These are phyloP conservation scores for Rhopilema esculentum DNA, from an alignment of 30 jellyfish, hydroid and myxozoan genomes.

Conservation along the genomic window DNA sequence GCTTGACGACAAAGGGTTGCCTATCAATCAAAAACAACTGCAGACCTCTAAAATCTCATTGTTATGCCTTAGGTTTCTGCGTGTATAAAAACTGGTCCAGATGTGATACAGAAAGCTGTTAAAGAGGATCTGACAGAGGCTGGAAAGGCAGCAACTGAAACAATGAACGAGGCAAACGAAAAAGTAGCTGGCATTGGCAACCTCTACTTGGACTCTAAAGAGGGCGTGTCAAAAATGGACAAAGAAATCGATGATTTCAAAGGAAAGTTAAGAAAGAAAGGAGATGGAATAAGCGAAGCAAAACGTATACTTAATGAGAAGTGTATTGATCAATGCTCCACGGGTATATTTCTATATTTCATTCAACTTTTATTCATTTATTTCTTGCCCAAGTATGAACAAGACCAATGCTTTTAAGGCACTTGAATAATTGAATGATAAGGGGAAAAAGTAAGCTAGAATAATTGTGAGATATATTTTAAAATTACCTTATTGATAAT, in stretches of 20 bases:
- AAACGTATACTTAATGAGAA: slow-evolving; percentile 53
- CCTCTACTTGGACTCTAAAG: slow-evolving; percentile 48
- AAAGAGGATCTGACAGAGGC: slow-evolving; percentile 25
- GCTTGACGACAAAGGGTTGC: too few species aligned
- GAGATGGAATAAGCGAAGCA: slow-evolving; percentile 49
- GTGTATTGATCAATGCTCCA: slow-evolving; percentile 67
- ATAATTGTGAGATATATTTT: too few species aligned
- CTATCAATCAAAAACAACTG: too few species aligned
- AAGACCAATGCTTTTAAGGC: too few species aligned
- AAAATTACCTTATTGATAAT: too few species aligned
- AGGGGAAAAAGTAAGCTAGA: too few species aligned
- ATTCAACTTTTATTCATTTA: too few species aligned
- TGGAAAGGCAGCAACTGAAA: slow-evolving; percentile 55
- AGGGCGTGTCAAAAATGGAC: slow-evolving; percentile 71
- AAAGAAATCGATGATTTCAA: slow-evolving; percentile 47
- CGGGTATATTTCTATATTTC: slow-evolving; percentile 10
- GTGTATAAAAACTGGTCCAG: slow-evolving; percentile 68
- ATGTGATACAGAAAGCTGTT: slow-evolving; percentile 46
- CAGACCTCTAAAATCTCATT: too few species aligned
- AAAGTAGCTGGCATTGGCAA: slow-evolving; percentile 59
- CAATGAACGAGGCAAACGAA: slow-evolving; percentile 48
- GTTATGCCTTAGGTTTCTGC: slow-evolving; percentile 40
- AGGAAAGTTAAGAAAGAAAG: slow-evolving; percentile 57
- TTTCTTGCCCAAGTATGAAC: too few species aligned
- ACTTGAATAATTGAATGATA: too few species aligned